A percentile compares a stretch with the other conserved stretches of the same genome.
Conservation (phyloP, 2,888 invertebrate species). For the Hypselothyrea guttata region DNA sequence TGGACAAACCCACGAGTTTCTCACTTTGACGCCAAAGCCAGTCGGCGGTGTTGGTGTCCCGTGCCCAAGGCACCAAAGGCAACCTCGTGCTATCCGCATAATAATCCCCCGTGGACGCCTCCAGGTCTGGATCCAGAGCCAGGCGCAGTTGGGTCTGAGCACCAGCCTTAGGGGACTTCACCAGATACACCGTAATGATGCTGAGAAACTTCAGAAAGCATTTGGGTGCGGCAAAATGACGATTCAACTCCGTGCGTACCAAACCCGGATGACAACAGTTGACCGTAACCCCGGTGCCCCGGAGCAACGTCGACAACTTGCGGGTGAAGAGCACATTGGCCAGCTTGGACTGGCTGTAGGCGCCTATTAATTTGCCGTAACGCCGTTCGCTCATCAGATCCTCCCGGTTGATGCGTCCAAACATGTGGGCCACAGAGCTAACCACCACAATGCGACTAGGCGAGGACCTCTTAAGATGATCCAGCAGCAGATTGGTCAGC, state of each 20-base stretch:
- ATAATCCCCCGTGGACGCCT: constrained; percentile 76
- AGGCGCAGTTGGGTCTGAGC: constrained; percentile 80
- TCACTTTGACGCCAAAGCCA: constrained; percentile 85
- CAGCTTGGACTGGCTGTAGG: constrained; percentile 90
- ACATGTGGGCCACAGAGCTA: constrained; percentile 87
- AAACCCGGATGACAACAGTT: constrained; percentile 90
- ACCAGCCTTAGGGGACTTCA: constrained; percentile 79
- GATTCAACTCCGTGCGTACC: constrained; percentile 88
- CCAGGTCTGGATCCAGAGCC: constrained; percentile 79
- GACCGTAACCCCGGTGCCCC: constrained; percentile 85
- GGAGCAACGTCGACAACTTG: constrained; percentile 86
- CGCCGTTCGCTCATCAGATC: constrained; percentile 88
- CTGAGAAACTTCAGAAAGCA: constrained; percentile 60
- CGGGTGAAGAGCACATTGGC: constrained; percentile 90
- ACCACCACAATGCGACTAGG: constrained; percentile 91
- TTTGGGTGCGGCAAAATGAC: constrained; percentile 79
- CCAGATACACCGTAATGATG: constrained; percentile 62
- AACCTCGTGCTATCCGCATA: constrained; percentile 85
- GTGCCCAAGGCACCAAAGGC: constrained; percentile 83
- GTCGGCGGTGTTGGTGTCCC: constrained; percentile 83
- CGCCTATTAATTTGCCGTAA: constrained; percentile 85
- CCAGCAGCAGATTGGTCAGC: constrained; percentile 84
- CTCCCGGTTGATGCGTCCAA: constrained; percentile 86
- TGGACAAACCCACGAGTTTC: constrained; percentile 74
- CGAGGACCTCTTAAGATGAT: constrained; percentile 84